Evolutionary conservation across 1,140 invertebrate species (phyloP).

Genomic region (Trissolcus basalis): DNA sequence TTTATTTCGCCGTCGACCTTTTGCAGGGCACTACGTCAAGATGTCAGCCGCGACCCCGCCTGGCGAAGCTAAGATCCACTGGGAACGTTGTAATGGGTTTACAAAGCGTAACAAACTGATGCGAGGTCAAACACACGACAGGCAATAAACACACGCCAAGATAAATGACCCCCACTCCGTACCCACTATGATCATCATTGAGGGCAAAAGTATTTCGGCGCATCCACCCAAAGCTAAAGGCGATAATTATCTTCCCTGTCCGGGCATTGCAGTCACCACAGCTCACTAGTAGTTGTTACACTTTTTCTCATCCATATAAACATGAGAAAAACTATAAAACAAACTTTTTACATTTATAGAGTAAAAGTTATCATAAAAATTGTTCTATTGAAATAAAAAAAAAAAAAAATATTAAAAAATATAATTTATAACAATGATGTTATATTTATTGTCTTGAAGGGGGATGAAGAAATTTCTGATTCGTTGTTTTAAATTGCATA

Average conservation of each 20-base stretch:
- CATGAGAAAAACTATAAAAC: too few relatives aligned
- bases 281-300: neutral
- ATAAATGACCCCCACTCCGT: slow-evolving; percentile 69
- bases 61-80: slow-evolving; percentile 71
- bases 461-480: too few relatives aligned
- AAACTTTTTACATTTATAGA: too few relatives aligned
- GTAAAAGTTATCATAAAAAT: too few relatives aligned
- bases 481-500: too few relatives aligned
- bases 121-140: slow-evolving; percentile 75
- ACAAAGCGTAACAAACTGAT: slow-evolving; percentile 77
- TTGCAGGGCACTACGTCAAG: slow-evolving; percentile 76
- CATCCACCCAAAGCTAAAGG: slow-evolving; percentile 32
- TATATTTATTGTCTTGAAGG: too few relatives aligned
- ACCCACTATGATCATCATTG: slow-evolving; percentile 23
- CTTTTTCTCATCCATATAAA: too few relatives aligned
- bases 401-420: too few relatives aligned
- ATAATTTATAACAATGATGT: too few relatives aligned
- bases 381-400: too few relatives aligned
- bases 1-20: slow-evolving; percentile 74
- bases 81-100: slow-evolving; percentile 75
- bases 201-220: slow-evolving; percentile 66
- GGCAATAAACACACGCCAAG: slow-evolving; percentile 75
- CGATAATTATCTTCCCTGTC: slow-evolving; percentile 18
- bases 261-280: slow-evolving; percentile 41
- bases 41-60: slow-evolving; percentile 75